phyloP scores from a whole-genome alignment of 2,113 vertebrate genomes.

The Passerina amoena region DNA sequence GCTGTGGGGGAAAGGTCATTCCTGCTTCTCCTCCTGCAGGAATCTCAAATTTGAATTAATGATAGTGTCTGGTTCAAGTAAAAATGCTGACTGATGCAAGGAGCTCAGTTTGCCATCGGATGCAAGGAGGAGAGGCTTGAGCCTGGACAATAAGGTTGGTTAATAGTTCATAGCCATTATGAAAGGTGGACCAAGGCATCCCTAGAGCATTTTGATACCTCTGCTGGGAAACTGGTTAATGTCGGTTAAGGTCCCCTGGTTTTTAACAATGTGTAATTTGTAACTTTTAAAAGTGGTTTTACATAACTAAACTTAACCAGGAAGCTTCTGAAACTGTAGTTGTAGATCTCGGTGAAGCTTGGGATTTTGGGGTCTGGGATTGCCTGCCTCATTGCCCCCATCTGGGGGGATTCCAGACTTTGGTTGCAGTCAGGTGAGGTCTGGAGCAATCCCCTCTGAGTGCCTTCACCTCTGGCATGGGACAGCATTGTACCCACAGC shows the following conservation, averaged over 20 bases:
- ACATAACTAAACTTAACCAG: not conserved
- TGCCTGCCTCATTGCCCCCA: not conserved
- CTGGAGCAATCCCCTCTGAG: not conserved
- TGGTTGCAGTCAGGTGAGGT: not conserved
- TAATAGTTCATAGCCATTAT: not conserved
- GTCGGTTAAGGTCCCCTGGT: not conserved
- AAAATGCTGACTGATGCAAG: not conserved
- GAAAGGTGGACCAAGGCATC: not conserved
- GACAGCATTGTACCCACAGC: accelerated
- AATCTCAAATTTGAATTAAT: not conserved
- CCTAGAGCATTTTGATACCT: not conserved
- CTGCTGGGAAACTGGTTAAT: not conserved
- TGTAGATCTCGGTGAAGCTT: not conserved
- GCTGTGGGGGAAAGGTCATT: not conserved
- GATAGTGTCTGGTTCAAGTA: not conserved
- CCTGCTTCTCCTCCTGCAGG: accelerated
- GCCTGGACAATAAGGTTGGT: not conserved
- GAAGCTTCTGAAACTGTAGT: not conserved
- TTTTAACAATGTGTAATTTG: not conserved
- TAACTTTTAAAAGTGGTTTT: not conserved
- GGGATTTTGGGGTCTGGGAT: not conserved
- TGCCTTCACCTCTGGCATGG: not conserved
- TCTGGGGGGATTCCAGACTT: not conserved
- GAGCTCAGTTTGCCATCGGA: not conserved
- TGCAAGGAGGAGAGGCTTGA: not conserved